Conservation (phyloP, 2,797 vertebrate species). For the Cheirogaleus major region DNA sequence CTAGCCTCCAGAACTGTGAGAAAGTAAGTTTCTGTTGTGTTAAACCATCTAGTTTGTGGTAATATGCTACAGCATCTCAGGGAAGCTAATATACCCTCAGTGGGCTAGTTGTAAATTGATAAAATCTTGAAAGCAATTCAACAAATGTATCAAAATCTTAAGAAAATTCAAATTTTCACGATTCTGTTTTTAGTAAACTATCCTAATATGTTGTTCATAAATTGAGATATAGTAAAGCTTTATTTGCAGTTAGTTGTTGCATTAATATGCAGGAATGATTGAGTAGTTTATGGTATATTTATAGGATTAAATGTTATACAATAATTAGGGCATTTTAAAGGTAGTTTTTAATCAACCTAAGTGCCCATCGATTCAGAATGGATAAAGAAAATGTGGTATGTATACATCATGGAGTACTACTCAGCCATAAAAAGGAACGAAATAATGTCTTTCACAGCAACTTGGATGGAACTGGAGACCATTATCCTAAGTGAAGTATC, state of each 20-base stretch:
- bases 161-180: not conserved
- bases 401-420: not conserved
- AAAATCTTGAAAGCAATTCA: not conserved
- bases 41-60: not conserved
- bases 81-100: not conserved
- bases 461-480: not conserved
- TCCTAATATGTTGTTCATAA: not conserved
- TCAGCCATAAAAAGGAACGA: not conserved
- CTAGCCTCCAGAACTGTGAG: not conserved
- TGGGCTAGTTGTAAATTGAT: not conserved
- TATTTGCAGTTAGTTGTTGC: not conserved
- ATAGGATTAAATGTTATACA: not conserved
- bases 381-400: not conserved
- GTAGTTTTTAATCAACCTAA: not conserved
- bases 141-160: not conserved
- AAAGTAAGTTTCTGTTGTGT: constrained; percentile 6
- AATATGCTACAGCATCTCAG: not conserved
- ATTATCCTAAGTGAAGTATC: not conserved
- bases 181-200: not conserved
- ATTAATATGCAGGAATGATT: not conserved
- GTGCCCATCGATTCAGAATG: not conserved
- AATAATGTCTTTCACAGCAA: not conserved
- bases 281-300: not conserved
- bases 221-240: not conserved
- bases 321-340: constrained; percentile 19